phyloP scores from a whole-genome alignment of 1,140 invertebrate species.

The Riptortus pedestris region DNA sequence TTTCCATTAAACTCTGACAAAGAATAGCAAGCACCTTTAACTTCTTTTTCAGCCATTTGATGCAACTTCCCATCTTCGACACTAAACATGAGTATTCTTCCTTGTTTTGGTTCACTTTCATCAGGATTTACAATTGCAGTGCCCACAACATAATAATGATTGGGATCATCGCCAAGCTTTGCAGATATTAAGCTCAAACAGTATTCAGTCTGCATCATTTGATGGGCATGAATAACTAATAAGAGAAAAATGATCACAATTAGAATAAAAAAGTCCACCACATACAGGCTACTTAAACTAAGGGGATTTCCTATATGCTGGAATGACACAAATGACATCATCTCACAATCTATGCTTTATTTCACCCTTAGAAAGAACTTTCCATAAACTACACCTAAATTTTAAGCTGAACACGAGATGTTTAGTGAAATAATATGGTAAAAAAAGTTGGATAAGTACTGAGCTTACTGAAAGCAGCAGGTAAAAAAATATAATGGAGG shows the following conservation, averaged over 20 bases:
- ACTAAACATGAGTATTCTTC: constrained; percentile 82
- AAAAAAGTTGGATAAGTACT: no score
- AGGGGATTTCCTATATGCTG: no score
- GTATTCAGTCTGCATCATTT: constrained; percentile 79
- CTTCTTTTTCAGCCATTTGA: constrained; percentile 90
- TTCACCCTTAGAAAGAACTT: no score
- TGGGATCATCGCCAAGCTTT: constrained; percentile 81
- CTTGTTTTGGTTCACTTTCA: constrained; percentile 85
- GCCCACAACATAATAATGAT: constrained; percentile 87
- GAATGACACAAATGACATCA: no score
- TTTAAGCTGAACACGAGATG: no score
- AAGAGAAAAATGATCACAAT: constrained; percentile 22
- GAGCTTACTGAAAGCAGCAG: no score
- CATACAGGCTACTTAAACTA: no score
- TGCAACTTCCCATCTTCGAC: constrained; percentile 81
- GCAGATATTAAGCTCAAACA: constrained; percentile 82
- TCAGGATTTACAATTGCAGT: constrained; percentile 89
- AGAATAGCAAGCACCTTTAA: constrained; percentile 88
- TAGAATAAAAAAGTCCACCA: no score
- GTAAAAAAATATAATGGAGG: no score
- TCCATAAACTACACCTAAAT: no score
- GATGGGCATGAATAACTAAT: constrained; percentile 80
- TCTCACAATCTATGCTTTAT: no score
- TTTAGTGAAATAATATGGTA: no score
- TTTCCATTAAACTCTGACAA: constrained; percentile 91